Base-by-base conservation (phyloP, 2,797 vertebrate species). In the Chaetodon trifasciatus region DNA sequence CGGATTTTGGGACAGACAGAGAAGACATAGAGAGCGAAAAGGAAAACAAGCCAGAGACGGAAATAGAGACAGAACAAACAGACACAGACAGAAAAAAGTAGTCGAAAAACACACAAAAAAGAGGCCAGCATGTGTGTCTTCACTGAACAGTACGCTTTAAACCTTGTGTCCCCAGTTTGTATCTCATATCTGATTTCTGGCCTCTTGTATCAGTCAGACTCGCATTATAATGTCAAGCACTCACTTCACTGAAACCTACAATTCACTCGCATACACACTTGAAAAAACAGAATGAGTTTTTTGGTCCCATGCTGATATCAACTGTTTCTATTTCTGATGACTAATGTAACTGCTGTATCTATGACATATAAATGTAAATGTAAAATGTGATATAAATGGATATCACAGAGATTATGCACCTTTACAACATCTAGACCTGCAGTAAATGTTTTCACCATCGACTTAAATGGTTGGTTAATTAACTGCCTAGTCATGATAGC, bases 1-100 rank as follows among this genome's bases (percentile, higher is more conserved):
- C 71, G 78, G 46, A 80, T 56, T 64, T 52, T 35, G 66, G 56
- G 77, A 85, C 42, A 82, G 68, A 81, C 37, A 50, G 16, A 44
- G 35, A 65, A 63, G 56, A 74, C 55, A 69, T 6, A 28, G 55
- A 80, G 60, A 68, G 53, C 11, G 0, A 72, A 12, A 57, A 11
- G 24, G 32, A 73, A 44, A 61, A 77, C n/a, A 68, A 57, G 53
- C 15, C 15, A 53, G 66, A n/a, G 19, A 76, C n/a, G 58, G 37
- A 63, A 78, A 77, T 39, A 56, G 55, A 84, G 64, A 16, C 42
- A 55, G 15, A 74, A 37, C 39, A 60, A 60, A 79, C 61, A n/a
- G 19, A 76, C n/a, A 63, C 28, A 63, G 74, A 77, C 32, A 56
- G 58, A 84, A 60, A 16, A 35, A 55, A 4, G 23, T 35, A 28